These are phyloP conservation scores for Poecile montanus DNA, from an alignment of 2,797 vertebrate species.

Conservation along the genomic window DNA sequence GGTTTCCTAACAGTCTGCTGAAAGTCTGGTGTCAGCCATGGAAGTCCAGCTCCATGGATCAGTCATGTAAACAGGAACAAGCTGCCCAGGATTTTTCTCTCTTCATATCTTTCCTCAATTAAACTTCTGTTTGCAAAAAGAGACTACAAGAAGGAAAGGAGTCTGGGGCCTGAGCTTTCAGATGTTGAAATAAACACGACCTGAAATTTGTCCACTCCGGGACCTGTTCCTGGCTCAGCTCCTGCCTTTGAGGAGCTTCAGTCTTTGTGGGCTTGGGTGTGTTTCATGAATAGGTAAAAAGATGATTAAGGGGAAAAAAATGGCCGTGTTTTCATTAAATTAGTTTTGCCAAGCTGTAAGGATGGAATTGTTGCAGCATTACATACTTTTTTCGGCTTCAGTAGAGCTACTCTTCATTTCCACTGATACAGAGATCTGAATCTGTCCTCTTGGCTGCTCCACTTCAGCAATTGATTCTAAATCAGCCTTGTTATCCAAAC, in stretches of 20 bases:
- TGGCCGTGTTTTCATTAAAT: background rate
- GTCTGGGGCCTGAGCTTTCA: background rate
- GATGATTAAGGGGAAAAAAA: background rate
- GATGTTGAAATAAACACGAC: background rate
- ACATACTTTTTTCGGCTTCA: background rate
- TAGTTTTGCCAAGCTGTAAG: background rate
- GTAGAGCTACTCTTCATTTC: background rate
- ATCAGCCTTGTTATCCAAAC: conserved; percentile 25
- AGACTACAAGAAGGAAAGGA: background rate
- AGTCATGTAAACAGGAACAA: background rate
- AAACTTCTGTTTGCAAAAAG: background rate
- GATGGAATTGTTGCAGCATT: background rate
- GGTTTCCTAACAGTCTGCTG: background rate
- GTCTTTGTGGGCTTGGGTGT: background rate
- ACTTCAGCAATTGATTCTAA: conserved; percentile 38
- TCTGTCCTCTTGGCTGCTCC: background rate
- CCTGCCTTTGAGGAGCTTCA: background rate
- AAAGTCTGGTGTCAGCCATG: background rate
- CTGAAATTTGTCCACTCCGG: background rate
- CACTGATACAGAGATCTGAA: background rate
- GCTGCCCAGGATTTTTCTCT: background rate
- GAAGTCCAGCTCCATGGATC: background rate
- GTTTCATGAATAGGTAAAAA: background rate
- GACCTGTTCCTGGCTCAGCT: background rate
- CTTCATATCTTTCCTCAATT: background rate